Conservation (phyloP, 2,888 invertebrate genomes). For the Pogonocherus hispidulus region DNA sequence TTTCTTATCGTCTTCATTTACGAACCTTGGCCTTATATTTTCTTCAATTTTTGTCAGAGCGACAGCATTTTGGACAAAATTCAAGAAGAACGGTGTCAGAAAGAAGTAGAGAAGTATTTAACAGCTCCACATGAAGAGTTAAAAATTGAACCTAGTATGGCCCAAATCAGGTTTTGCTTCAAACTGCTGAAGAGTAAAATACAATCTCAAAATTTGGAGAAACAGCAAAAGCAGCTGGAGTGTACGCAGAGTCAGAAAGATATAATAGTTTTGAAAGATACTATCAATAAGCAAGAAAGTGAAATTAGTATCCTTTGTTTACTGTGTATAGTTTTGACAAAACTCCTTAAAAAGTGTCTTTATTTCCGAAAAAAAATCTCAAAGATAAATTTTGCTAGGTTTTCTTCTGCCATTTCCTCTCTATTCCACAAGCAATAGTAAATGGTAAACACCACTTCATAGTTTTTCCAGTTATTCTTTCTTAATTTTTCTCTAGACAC, state of each 20-base stretch:
- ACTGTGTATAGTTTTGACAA: background rate
- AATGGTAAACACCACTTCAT: too few species aligned
- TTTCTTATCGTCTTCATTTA: background rate
- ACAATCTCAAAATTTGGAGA: conserved; percentile 32
- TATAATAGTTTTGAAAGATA: conserved; percentile 20
- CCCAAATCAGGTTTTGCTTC: conserved; percentile 64
- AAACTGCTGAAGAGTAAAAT: conserved; percentile 58
- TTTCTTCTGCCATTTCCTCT: too few species aligned
- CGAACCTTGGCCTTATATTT: too few species aligned
- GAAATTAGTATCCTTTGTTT: conserved; percentile 46
- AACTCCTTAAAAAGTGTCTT: background rate
- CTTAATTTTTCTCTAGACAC: conserved; percentile 27
- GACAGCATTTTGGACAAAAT: conserved; percentile 16
- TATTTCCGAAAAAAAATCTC: background rate
- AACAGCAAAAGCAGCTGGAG: conserved; percentile 25
- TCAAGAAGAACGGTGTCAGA: conserved; percentile 50
- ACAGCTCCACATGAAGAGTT: conserved; percentile 49
- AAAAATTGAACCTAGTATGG: conserved; percentile 57
- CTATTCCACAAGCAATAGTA: too few species aligned
- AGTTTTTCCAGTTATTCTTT: conserved; percentile 5
- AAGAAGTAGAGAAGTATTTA: conserved; percentile 55
- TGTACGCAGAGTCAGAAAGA: conserved; percentile 28
- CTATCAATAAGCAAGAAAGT: conserved; percentile 27
- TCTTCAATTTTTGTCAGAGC: conserved; percentile 25
- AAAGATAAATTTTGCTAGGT: background rate